These are phyloP conservation scores for Anodontia alba DNA, from an alignment of 2,888 invertebrate species.

Conservation along the genomic window DNA sequence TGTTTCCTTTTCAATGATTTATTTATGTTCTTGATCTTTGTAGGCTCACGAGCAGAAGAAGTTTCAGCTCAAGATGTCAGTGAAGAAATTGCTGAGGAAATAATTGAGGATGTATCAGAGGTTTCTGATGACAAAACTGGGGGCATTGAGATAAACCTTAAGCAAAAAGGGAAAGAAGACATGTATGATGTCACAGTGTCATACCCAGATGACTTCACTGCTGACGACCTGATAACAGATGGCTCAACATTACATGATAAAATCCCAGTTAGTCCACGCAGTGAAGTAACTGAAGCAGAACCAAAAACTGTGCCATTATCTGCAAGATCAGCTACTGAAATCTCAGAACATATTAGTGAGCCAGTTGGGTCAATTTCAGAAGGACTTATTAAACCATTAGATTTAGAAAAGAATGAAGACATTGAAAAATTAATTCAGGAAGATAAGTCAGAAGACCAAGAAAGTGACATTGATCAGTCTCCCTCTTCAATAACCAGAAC, in stretches of 20 bases:
- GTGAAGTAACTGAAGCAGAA: conserved; percentile 48
- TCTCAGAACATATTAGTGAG: conserved; percentile 71
- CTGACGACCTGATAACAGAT: conserved; percentile 49
- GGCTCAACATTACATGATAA: conserved; percentile 57
- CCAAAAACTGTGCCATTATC: conserved; percentile 46
- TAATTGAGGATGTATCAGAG: conserved; percentile 35
- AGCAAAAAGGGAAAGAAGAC: conserved; percentile 43
- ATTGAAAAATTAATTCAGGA: conserved; percentile 28
- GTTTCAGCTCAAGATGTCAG: conserved; percentile 26
- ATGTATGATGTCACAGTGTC: conserved; percentile 49
- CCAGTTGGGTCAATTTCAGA: conserved; percentile 57
- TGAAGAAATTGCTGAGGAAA: conserved; percentile 51
- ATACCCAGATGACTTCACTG: conserved; percentile 70
- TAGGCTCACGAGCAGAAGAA: conserved; percentile 23
- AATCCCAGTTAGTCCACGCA: conserved; percentile 56
- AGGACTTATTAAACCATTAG: conserved; percentile 55
- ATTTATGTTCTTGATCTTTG: neutral
- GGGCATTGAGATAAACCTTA: conserved; percentile 52
- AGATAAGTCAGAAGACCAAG: conserved; percentile 12
- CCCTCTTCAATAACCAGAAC: conserved; percentile 48
- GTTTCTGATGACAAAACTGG: conserved; percentile 52
- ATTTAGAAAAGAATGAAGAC: conserved; percentile 30
- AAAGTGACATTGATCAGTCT: neutral
- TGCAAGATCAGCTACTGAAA: conserved; percentile 55
- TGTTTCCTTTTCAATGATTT: too few relatives aligned